phyloP scores from a whole-genome alignment of 2,797 vertebrate genomes.

The Pseudopleuronectes americanus region DNA sequence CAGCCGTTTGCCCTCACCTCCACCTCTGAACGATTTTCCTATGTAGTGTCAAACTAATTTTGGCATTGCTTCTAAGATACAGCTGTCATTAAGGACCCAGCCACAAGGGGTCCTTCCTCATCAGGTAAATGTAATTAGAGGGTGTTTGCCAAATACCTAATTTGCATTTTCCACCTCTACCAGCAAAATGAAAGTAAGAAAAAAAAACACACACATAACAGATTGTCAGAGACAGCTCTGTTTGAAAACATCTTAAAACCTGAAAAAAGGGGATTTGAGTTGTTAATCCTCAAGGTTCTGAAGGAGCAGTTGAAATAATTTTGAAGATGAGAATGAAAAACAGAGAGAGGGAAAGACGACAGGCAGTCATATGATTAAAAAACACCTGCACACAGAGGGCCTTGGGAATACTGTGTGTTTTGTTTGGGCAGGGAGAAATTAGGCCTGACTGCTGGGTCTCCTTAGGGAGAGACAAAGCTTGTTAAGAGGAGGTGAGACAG shows the following conservation, averaged over 20 bases:
- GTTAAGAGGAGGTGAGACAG: conserved; percentile 43
- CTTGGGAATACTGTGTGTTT: conserved; percentile 46
- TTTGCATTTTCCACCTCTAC: background rate
- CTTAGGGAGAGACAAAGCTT: conserved; percentile 46
- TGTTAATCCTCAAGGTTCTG: conserved; percentile 16
- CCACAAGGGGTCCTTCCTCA: background rate
- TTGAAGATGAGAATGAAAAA: conserved; percentile 1
- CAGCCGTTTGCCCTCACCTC: background rate
- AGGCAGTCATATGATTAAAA: conserved; percentile 15
- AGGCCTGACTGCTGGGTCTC: conserved; percentile 49
- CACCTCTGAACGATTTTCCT: background rate
- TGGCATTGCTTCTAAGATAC: conserved; percentile 4
- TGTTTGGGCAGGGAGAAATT: conserved; percentile 57
- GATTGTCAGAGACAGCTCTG: background rate
- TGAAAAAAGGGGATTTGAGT: conserved; percentile 7
- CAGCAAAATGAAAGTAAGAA: background rate
- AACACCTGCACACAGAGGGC: conserved; percentile 8
- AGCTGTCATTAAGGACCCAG: background rate
- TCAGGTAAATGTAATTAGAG: background rate
- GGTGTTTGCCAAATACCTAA: background rate
- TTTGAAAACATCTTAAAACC: background rate
- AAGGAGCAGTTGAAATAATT: conserved; percentile 17
- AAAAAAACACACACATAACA: background rate
- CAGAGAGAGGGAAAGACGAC: background rate
- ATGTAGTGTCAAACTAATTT: background rate